Conservation (phyloP, 1,140 invertebrate genomes). For the Drosophila serrata region DNA sequence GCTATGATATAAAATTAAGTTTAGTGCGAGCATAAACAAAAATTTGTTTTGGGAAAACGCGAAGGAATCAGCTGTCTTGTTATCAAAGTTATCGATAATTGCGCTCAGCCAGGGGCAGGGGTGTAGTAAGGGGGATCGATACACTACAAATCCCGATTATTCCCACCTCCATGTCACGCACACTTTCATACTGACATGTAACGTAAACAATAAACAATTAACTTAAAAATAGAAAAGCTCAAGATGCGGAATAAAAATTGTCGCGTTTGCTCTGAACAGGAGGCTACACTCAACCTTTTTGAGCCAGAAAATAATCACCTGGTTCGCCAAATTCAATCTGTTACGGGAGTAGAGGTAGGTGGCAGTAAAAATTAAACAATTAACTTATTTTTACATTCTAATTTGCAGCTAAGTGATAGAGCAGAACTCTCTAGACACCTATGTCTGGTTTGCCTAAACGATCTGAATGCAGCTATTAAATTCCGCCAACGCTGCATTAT, state of each 20-base stretch:
- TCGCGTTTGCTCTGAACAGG: slow-evolving; percentile 26
- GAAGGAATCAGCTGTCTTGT: slow-evolving; percentile 11
- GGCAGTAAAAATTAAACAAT: neutral
- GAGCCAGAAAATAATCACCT: slow-evolving; percentile 23
- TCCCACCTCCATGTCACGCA: neutral
- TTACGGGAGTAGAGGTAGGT: slow-evolving; percentile 42
- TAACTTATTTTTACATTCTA: neutral
- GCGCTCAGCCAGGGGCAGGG: neutral
- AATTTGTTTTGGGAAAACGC: slow-evolving; percentile 4
- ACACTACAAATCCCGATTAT: neutral
- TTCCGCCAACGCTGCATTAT: slow-evolving; percentile 54
- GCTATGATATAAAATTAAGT: neutral
- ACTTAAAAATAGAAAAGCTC: neutral
- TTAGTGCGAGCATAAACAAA: slow-evolving; percentile 20
- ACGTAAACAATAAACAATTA: slow-evolving; percentile 28
- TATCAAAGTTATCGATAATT: slow-evolving; percentile 4
- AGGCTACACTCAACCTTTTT: slow-evolving; percentile 36
- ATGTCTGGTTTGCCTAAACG: slow-evolving; percentile 28
- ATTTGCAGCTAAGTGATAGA: slow-evolving; percentile 20
- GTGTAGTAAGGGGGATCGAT: neutral
- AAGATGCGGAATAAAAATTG: slow-evolving; percentile 17
- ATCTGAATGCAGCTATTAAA: slow-evolving; percentile 32
- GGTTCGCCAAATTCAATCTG: slow-evolving; percentile 34
- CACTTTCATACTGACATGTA: neutral
- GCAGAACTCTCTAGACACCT: slow-evolving; percentile 21